Conservation (phyloP, 2,888 invertebrate genomes). For the Cheilosia soror region DNA sequence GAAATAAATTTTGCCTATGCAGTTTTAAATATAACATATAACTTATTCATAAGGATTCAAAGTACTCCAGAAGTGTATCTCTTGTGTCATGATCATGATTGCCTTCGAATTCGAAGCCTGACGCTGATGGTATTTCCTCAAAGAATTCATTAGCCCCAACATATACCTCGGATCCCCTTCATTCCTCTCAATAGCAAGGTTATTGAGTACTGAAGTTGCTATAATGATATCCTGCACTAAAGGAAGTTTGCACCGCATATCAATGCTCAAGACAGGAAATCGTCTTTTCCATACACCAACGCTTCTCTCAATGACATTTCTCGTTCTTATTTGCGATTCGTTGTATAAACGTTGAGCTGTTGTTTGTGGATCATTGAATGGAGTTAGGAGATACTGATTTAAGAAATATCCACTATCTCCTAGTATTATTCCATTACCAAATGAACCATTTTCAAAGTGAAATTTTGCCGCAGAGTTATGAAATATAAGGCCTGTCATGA, state of each 20-base stretch:
- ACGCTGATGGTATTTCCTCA: not conserved
- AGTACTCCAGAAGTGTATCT: not conserved
- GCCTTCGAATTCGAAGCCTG: not conserved
- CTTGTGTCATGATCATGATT: not conserved
- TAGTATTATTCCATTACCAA: not conserved
- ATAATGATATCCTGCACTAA: not conserved
- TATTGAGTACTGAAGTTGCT: conserved; percentile 10
- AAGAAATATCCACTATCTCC: not conserved
- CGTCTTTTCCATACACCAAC: conserved; percentile 62
- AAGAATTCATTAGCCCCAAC: not conserved
- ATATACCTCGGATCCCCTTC: conserved; percentile 4
- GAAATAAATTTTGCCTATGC: no score
- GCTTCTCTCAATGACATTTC: conserved; percentile 54
- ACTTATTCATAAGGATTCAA: conserved; percentile 7
- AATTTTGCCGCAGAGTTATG: not conserved
- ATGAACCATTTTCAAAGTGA: not conserved
- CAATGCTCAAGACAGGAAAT: conserved; percentile 55
- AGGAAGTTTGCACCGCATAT: conserved; percentile 19
- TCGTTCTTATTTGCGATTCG: no score
- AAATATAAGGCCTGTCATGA: conserved; percentile 1
- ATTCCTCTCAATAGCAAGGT: conserved; percentile 7
- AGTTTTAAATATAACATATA: not conserved
- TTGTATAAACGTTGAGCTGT: conserved; percentile 1
- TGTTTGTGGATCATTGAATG: not conserved
- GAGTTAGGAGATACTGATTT: not conserved